These are phyloP conservation scores for Musca domestica DNA, from an alignment of 1,140 invertebrate species.

Conservation along the genomic window DNA sequence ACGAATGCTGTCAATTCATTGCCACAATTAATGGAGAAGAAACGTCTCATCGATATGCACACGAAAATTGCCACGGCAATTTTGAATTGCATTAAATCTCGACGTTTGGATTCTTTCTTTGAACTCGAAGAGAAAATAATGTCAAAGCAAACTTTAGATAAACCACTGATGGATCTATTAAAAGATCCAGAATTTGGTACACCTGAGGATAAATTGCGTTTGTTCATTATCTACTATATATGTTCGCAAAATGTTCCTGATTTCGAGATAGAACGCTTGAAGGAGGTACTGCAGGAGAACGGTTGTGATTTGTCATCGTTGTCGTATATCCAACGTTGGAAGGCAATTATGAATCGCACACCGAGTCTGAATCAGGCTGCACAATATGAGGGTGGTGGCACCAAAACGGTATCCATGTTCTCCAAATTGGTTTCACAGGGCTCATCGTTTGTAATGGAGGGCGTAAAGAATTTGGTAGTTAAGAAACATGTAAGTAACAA, in stretches of 20 bases:
- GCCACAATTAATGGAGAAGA: conserved; percentile 95
- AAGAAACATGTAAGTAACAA: conserved; percentile 87
- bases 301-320: conserved; percentile 84
- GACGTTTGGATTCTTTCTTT: conserved; percentile 93
- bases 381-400: conserved; percentile 89
- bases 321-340: conserved; percentile 87
- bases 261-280: conserved; percentile 78
- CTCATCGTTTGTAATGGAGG: conserved; percentile 99
- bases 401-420: conserved; percentile 97
- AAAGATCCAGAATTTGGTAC: conserved; percentile 83
- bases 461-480: conserved; percentile 98
- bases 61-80: conserved; percentile 96
- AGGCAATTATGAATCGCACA: conserved; percentile 54
- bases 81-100: conserved; percentile 85
- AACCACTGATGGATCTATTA: conserved; percentile 76
- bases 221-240: conserved; percentile 95
- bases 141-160: conserved; percentile 74
- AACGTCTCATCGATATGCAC: conserved; percentile 97
- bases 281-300: conserved; percentile 71
- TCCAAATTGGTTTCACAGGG: conserved; percentile 95
- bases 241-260: conserved; percentile 78
- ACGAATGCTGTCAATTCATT: conserved; percentile 93
- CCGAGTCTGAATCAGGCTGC: conserved; percentile 56
- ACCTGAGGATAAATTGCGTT: conserved; percentile 88
- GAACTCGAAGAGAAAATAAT: conserved; percentile 98